Evolutionary conservation across 2,113 vertebrate genomes (phyloP), one percentile per base, ranked within the genome.

Genomic region (Lutjanus erythropterus): DNA sequence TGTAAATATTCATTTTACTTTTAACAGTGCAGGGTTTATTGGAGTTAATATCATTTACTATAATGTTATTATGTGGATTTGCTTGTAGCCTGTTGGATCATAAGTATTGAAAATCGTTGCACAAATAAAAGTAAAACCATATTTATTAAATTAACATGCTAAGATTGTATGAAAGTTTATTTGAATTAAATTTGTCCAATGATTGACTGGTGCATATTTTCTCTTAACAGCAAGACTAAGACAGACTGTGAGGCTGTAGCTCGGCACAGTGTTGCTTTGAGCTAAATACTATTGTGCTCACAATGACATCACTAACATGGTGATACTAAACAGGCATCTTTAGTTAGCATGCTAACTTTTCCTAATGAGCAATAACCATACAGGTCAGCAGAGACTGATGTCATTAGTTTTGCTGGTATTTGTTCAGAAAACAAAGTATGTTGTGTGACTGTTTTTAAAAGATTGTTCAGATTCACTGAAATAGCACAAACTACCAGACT

Each of bases 111-210:
- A 88, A 89, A 91, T 87, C 19, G 75, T 93, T 94, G 91, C 92
- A 91, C 89, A 94, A 86, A 82, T 85, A 62, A 90, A 91, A 89
- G 77, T 92, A 86, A n/a, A 90, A 90, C 73, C 91, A 89, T 95
- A 95, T 95, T 95, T 95, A 95, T 95, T 95, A 95, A 94, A 94
- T 93, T 88, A 94, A 93, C 88, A 91, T 85, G 67, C 80, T 90
- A 86, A 91, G 85, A 86, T 90, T 91, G 88, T 89, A 87, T 91
- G 74, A 80, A 71, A 75, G 70, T 90, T 86, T 92, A 62, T 91
- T 91, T 92, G 66, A 89, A 91, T 86, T 88, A 91, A 93, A 89
- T 86, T 71, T 91, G 68, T 90, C 83, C 64, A 18, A 71, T 86
- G 79, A 75, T 74, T 75, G 29, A 64, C 39, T 18, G 2, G 31